Conservation (phyloP, 2,797 vertebrate species). For the Ispidina lecontei region DNA sequence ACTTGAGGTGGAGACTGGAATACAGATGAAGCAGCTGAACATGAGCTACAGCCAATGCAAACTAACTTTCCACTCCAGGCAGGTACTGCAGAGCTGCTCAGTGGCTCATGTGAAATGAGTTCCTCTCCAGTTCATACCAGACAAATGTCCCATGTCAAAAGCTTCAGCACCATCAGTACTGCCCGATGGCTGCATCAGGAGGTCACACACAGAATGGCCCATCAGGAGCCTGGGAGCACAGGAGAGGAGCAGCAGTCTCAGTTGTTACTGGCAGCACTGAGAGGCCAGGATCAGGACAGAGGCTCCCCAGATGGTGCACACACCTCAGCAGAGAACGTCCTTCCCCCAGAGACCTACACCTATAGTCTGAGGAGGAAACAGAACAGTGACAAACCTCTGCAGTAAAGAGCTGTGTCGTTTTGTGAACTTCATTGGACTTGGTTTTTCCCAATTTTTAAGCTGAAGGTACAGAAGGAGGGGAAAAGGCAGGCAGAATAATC, state of each 20-base stretch:
- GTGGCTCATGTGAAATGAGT: rapidly evolving
- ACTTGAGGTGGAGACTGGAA: background rate
- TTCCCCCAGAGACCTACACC: background rate
- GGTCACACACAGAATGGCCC: background rate
- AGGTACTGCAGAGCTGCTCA: background rate
- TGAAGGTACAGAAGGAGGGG: background rate
- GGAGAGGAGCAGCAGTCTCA: background rate
- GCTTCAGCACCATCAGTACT: background rate
- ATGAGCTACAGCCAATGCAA: background rate
- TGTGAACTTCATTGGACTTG: background rate
- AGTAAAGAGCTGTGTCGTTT: background rate
- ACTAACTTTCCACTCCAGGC: background rate
- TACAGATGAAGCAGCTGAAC: background rate
- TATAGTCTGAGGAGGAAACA: background rate
- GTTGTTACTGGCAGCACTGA: background rate
- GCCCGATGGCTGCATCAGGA: background rate
- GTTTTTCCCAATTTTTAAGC: background rate
- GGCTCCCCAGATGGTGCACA: background rate
- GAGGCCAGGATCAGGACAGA: rapidly evolving
- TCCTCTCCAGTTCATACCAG: background rate
- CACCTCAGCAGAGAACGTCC: background rate
- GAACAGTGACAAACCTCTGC: background rate
- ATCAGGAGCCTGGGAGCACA: background rate
- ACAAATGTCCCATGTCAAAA: background rate
- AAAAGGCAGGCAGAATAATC: background rate